Evolutionary conservation across 92 coral and sea anemone species (phyloP).

Genomic region (Parazoanthus swiftii): DNA sequence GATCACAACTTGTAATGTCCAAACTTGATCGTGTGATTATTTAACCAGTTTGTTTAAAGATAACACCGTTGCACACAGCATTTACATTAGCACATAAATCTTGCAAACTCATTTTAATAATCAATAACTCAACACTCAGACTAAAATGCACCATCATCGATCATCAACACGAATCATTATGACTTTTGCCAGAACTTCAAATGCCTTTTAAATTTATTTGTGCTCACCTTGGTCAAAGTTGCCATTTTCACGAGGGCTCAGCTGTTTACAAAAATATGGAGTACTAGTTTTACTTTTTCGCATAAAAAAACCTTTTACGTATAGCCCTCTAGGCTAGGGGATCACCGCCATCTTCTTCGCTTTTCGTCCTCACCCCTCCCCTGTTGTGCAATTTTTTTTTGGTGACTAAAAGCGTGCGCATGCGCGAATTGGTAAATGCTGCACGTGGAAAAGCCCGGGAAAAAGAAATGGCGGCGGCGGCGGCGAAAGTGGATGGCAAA

Average conservation of each 20-base stretch:
- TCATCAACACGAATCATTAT: background rate
- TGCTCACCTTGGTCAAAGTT: slow-evolving; percentile 25
- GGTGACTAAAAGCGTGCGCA: slow-evolving; percentile 20
- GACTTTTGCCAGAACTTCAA: background rate
- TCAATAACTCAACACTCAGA: no score
- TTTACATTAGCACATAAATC: no score
- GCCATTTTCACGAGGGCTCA: background rate
- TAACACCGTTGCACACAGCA: no score
- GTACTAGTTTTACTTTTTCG: background rate
- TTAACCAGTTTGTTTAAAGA: no score
- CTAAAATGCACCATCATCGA: no score
- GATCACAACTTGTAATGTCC: no score
- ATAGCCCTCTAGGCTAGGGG: background rate
- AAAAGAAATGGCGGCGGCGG: slow-evolving; percentile 82
- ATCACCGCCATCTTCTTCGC: background rate
- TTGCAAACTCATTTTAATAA: no score
- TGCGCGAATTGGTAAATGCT: slow-evolving; percentile 48
- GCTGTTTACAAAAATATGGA: background rate
- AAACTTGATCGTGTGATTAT: no score
- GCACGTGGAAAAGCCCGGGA: slow-evolving; percentile 78
- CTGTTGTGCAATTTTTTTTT: background rate
- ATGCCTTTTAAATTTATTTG: background rate
- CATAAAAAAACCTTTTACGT: background rate
- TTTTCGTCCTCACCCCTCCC: background rate
- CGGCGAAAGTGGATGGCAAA: slow-evolving; percentile 19